phyloP scores from a whole-genome alignment of 64 coral and sea anemone genomes.

The Montipora sp. region DNA sequence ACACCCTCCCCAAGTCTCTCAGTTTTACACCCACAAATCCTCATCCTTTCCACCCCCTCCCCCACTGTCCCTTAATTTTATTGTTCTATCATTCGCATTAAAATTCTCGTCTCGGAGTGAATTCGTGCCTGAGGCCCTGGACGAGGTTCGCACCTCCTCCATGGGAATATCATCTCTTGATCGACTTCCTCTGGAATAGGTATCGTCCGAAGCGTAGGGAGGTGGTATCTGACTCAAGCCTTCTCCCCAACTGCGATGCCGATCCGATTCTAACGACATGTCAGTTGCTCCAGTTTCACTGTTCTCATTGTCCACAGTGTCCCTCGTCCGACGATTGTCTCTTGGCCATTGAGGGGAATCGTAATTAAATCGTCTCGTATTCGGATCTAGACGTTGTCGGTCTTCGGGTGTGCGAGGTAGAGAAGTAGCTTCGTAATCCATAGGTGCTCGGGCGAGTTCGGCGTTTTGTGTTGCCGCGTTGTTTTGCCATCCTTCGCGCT shows the following conservation, averaged over 20 bases:
- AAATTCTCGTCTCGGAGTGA: conserved; percentile 33
- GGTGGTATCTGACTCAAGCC: conserved; percentile 73
- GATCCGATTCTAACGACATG: conserved; percentile 23
- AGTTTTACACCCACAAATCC: conserved; percentile 32
- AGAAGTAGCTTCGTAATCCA: conserved; percentile 80
- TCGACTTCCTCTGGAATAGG: conserved; percentile 20
- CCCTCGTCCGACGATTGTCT: conserved; percentile 18
- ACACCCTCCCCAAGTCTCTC: background rate
- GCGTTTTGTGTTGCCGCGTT: conserved; percentile 41
- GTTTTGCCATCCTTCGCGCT: conserved; percentile 84
- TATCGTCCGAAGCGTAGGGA: conserved; percentile 55
- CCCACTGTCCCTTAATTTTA: conserved; percentile 42
- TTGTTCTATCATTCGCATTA: conserved; percentile 14
- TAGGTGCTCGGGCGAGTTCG: conserved; percentile 59
- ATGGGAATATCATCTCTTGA: conserved; percentile 38
- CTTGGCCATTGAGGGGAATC: background rate
- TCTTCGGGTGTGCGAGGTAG: conserved; percentile 61
- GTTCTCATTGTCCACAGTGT: conserved; percentile 37
- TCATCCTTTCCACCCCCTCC: conserved; percentile 39
- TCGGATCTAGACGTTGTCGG: conserved; percentile 20
- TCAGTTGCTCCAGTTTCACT: conserved; percentile 17
- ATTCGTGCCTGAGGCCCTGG: conserved; percentile 8
- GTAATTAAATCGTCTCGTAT: conserved; percentile 1
- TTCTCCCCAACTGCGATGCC: conserved; percentile 72
- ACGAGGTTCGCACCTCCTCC: conserved; percentile 8